phyloP scores from a whole-genome alignment of 2,797 vertebrate genomes.

The Gymnothorax reevesii region DNA sequence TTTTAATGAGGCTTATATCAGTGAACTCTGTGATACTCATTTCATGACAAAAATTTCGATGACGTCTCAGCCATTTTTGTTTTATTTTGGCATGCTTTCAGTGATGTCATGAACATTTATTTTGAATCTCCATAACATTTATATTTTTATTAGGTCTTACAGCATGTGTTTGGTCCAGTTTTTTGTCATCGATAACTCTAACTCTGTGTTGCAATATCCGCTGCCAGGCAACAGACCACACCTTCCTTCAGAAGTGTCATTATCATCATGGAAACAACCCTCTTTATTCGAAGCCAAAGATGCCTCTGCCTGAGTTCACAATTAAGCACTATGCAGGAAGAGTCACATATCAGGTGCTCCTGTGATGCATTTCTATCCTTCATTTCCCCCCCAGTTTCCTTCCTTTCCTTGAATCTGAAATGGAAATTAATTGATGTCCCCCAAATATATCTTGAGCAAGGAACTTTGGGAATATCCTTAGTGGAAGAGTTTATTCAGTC shows the following conservation, averaged over 20 bases:
- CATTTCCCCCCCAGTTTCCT: no score
- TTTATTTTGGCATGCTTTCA: neutral
- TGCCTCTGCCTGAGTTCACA: slow-evolving; percentile 94
- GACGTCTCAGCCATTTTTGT: neutral
- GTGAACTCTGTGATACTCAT: neutral
- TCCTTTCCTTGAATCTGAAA: no score
- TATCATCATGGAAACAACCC: slow-evolving; percentile 90
- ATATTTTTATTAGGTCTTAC: neutral
- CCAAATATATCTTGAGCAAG: no score
- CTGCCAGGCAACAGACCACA: slow-evolving; percentile 94
- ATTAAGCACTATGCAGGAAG: slow-evolving; percentile 94
- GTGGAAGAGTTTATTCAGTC: no score
- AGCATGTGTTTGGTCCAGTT: neutral
- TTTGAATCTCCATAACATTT: neutral
- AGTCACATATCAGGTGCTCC: slow-evolving; percentile 89
- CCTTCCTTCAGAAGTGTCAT: slow-evolving; percentile 98
- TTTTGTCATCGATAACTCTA: neutral
- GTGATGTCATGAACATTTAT: neutral
- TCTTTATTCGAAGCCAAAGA: slow-evolving; percentile 93
- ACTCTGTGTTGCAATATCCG: slow-evolving; percentile 13
- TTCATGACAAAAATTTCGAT: neutral
- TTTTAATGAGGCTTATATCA: neutral
- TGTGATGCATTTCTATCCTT: no score
- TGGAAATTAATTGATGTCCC: no score
- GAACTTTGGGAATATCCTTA: no score